A percentile compares a stretch with the other conserved stretches of the same genome.
phyloP scores from a whole-genome alignment of 2,888 invertebrate species.

The Idaea biselata region DNA sequence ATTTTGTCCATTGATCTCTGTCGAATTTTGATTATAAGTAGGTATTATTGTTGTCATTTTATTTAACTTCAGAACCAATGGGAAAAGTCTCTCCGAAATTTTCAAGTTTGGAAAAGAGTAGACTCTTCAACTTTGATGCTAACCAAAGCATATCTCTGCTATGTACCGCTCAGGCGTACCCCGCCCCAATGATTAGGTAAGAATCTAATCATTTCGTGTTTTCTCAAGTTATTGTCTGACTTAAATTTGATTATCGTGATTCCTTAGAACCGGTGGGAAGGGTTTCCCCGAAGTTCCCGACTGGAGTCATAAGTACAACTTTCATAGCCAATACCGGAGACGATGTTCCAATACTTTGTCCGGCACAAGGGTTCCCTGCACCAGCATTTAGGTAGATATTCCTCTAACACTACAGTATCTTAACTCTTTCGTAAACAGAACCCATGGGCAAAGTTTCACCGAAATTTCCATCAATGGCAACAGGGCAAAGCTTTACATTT shows the following conservation, averaged over 20 bases:
- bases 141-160: constrained; percentile 77
- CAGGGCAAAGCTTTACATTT: constrained; percentile 74
- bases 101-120: constrained; percentile 68
- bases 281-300: constrained; percentile 84
- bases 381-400: constrained; percentile 82
- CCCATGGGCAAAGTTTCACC: constrained; percentile 90
- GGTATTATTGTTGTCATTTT: constrained; percentile 7
- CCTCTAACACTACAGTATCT: constrained; percentile 30
- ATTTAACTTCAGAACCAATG: constrained; percentile 73
- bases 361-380: constrained; percentile 85
- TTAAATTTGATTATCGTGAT: constrained; percentile 47
- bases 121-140: constrained; percentile 62
- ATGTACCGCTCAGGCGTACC: constrained; percentile 85
- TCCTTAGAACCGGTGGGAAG: constrained; percentile 78
- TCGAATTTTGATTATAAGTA: constrained; percentile 1
- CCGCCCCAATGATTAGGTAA: constrained; percentile 87
- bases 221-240: constrained; percentile 4
- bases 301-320: constrained; percentile 82
- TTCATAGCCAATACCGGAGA: constrained; percentile 63
- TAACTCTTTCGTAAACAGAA: constrained; percentile 75
- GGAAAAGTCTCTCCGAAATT: constrained; percentile 87
- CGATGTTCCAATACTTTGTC: constrained; percentile 82
- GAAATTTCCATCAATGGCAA: constrained; percentile 80
- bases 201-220: constrained; percentile 24
- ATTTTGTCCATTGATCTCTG: constrained; percentile 9